phyloP scores from a whole-genome alignment of 2,113 vertebrate genomes.

The Clupea harengus region DNA sequence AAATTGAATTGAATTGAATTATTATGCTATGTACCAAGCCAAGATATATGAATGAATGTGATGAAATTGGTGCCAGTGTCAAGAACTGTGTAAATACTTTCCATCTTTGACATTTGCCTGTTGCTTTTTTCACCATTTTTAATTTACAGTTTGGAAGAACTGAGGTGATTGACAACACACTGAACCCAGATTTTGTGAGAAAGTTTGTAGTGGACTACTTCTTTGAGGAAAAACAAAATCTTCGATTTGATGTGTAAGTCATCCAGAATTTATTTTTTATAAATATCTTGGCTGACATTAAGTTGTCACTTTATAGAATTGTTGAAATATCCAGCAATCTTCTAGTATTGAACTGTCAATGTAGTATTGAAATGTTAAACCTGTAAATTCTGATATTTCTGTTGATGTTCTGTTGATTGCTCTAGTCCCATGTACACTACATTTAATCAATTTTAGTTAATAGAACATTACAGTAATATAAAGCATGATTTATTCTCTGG shows the following conservation, averaged over 20 bases:
- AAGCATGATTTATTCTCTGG: too few species aligned
- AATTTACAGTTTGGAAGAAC: conserved; percentile 81
- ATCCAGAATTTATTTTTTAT: neutral
- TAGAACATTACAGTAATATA: too few species aligned
- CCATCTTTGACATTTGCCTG: neutral
- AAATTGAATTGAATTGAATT: too few species aligned
- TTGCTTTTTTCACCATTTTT: neutral
- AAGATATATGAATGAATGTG: neutral
- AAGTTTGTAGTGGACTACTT: conserved; percentile 92
- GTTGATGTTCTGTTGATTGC: too few species aligned
- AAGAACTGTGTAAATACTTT: neutral
- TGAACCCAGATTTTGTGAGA: conserved; percentile 90
- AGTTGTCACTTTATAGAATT: neutral
- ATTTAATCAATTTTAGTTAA: too few species aligned
- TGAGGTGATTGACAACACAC: conserved; percentile 88
- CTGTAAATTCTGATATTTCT: neutral
- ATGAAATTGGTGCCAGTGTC: too few species aligned
- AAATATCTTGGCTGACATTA: neutral
- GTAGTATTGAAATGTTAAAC: neutral
- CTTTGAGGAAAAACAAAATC: conserved; percentile 92
- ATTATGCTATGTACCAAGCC: neutral
- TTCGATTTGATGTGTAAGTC: conserved; percentile 91
- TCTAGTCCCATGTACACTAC: too few species aligned
- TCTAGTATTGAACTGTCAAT: too few species aligned
- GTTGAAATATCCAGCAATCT: neutral